Conservation (phyloP, 2,888 invertebrate species). For the Nymphalis polychloros region DNA sequence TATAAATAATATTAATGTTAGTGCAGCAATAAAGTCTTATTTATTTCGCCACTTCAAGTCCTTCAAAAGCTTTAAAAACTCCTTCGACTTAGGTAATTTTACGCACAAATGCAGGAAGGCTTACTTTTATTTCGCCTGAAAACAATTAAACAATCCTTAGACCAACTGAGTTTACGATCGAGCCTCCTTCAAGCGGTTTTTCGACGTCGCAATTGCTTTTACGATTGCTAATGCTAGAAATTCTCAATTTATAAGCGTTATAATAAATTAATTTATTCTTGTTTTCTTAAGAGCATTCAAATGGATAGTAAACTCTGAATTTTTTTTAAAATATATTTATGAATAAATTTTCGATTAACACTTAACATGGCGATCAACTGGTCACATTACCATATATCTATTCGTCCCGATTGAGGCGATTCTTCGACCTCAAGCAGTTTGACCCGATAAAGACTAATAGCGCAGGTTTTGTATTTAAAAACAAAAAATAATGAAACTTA, state of each 20-base stretch:
- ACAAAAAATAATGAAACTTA: no score
- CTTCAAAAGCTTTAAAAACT: background rate
- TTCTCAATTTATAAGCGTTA: constrained; percentile 57
- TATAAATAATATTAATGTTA: no score
- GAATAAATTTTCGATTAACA: no score
- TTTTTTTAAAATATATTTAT: no score
- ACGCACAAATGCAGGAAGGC: constrained; percentile 12
- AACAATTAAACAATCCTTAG: constrained; percentile 70
- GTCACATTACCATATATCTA: no score
- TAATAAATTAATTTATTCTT: constrained; percentile 24
- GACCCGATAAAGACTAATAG: no score
- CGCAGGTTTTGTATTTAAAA: no score
- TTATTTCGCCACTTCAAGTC: background rate
- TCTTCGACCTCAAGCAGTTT: no score
- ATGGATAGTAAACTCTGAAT: no score
- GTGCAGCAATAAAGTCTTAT: background rate
- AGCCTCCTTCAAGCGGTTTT: constrained; percentile 57
- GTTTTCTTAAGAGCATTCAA: background rate
- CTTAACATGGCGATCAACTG: no score
- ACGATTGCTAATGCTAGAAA: constrained; percentile 62
- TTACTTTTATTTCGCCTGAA: constrained; percentile 47
- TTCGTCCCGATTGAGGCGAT: no score
- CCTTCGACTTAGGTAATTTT: constrained; percentile 10
- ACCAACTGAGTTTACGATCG: constrained; percentile 71
- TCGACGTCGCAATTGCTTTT: constrained; percentile 69